Conservation (phyloP, 2,888 invertebrate species). For the Drosophila leonis region DNA sequence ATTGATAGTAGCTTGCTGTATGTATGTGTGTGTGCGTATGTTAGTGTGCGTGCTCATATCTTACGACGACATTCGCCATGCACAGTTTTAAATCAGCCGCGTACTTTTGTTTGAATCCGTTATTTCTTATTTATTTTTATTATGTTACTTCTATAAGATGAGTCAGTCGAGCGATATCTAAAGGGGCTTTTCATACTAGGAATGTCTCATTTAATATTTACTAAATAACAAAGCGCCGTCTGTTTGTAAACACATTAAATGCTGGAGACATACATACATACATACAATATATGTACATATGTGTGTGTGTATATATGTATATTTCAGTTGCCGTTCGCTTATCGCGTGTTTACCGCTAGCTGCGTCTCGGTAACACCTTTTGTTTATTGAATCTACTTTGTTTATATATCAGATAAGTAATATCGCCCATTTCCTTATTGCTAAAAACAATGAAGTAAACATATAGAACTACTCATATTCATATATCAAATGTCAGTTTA, state of each 20-base stretch:
- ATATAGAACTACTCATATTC: background rate
- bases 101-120: conserved; percentile 28
- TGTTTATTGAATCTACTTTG: conserved; percentile 35
- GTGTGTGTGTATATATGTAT: background rate
- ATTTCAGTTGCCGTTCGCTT: conserved; percentile 31
- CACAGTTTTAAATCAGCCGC: conserved; percentile 9
- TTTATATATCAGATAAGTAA: conserved; percentile 31
- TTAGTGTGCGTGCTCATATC: conserved; percentile 18
- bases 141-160: conserved; percentile 22
- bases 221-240: conserved; percentile 19
- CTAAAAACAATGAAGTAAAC: background rate
- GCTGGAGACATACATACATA: background rate
- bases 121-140: background rate
- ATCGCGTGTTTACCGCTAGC: conserved; percentile 43
- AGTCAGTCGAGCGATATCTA: conserved; percentile 39
- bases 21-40: conserved; percentile 3
- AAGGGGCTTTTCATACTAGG: conserved; percentile 24
- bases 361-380: conserved; percentile 36
- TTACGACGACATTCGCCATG: conserved; percentile 35
- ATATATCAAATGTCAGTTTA: background rate
- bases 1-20: background rate
- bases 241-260: conserved; percentile 3
- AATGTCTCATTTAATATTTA: background rate
- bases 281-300: background rate
- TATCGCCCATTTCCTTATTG: conserved; percentile 11